Conservation (phyloP, 2,797 vertebrate species). For the Danio kyathit region DNA sequence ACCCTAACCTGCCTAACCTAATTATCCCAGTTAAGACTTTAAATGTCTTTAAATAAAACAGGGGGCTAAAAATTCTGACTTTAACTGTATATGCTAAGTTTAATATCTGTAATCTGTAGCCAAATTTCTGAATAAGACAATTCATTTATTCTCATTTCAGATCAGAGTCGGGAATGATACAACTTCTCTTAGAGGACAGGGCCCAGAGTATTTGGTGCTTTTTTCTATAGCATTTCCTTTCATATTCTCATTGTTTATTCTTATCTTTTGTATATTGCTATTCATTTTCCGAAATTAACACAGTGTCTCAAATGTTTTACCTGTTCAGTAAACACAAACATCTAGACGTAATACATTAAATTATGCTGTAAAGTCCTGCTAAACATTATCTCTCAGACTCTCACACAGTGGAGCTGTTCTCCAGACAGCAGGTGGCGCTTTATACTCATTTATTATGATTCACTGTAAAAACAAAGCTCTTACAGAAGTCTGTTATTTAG, state of each 20-base stretch:
- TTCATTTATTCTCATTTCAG: slow-evolving; percentile 1
- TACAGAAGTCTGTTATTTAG: background rate
- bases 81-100: too few relatives aligned
- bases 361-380: background rate
- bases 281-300: background rate
- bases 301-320: background rate
- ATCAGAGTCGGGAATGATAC: background rate
- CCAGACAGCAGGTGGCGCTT: slow-evolving; percentile 25
- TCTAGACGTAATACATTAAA: background rate
- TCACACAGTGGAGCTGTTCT: background rate
- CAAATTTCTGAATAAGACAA: too few relatives aligned
- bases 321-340: background rate
- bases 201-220: background rate
- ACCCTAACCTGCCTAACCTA: too few relatives aligned
- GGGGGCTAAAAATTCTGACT: too few relatives aligned
- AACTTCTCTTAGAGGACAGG: too few relatives aligned
- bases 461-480: background rate
- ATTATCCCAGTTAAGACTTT: too few relatives aligned
- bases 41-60: too few relatives aligned
- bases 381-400: background rate
- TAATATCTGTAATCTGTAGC: too few relatives aligned
- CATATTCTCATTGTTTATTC: slow-evolving; percentile 2
- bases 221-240: background rate
- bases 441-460: slow-evolving; percentile 3
- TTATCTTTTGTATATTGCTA: background rate